Evolutionary conservation across 1,140 invertebrate genomes (phyloP).

Genomic region (Drosophila micromelanica): DNA sequence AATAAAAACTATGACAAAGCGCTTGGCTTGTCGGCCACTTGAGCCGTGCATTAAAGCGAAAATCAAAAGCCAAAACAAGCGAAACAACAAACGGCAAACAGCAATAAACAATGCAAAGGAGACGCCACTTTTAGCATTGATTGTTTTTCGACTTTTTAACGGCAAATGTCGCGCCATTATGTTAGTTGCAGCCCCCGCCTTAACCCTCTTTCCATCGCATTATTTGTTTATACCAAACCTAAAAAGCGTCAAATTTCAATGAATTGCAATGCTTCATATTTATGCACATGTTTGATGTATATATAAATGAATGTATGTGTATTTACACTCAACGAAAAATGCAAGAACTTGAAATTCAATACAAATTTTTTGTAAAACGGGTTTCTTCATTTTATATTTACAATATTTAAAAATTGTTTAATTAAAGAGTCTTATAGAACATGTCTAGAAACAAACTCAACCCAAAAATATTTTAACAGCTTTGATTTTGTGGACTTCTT

Average conservation of each 20-base stretch:
- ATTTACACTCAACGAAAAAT: neutral
- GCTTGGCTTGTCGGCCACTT: slow-evolving; percentile 24
- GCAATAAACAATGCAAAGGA: slow-evolving; percentile 35
- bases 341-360: neutral
- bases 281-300: too few species aligned
- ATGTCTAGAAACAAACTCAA: too few species aligned
- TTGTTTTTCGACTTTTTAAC: slow-evolving; percentile 36
- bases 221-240: too few species aligned
- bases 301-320: too few species aligned
- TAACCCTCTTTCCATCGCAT: neutral
- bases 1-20: slow-evolving; percentile 30
- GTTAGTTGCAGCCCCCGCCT: neutral
- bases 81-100: slow-evolving; percentile 16
- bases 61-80: slow-evolving; percentile 31
- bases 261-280: slow-evolving; percentile 37
- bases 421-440: too few species aligned
- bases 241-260: slow-evolving; percentile 49
- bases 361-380: too few species aligned
- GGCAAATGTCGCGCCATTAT: slow-evolving; percentile 26
- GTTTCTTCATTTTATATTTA: too few species aligned
- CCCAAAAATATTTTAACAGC: too few species aligned
- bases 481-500: too few species aligned
- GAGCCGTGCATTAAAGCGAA: slow-evolving; percentile 29
- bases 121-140: slow-evolving; percentile 42
- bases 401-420: too few species aligned